Evolutionary conservation across 2,888 invertebrate species (phyloP).

Genomic region (Drosophila subquinaria): DNA sequence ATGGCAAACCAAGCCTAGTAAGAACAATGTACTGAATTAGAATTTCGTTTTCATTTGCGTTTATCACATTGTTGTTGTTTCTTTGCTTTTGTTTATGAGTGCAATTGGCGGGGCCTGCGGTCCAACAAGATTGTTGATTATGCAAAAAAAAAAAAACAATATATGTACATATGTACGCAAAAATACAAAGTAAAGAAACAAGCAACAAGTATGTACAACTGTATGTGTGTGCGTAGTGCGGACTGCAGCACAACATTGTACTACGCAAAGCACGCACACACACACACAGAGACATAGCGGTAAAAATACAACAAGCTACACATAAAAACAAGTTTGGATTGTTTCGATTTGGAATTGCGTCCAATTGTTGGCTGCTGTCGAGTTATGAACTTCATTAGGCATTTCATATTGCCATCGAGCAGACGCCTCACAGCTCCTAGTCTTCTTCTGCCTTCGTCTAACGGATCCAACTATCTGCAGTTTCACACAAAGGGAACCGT

Average conservation of each 20-base stretch:
- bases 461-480: slow-evolving; percentile 35
- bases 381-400: slow-evolving; percentile 75
- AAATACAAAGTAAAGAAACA: slow-evolving; percentile 23
- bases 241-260: slow-evolving; percentile 43
- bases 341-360: slow-evolving; percentile 21
- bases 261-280: slow-evolving; percentile 21
- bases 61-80: slow-evolving; percentile 40
- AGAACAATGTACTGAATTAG: slow-evolving; percentile 53
- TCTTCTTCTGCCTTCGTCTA: slow-evolving; percentile 11
- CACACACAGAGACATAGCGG: slow-evolving; percentile 12
- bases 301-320: slow-evolving; percentile 25
- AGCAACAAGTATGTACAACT: slow-evolving; percentile 7
- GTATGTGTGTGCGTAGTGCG: not conserved
- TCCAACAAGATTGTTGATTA: slow-evolving; percentile 60
- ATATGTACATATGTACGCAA: slow-evolving; percentile 7
- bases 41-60: slow-evolving; percentile 61
- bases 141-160: slow-evolving; percentile 49
- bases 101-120: slow-evolving; percentile 45
- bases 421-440: slow-evolving; percentile 60
- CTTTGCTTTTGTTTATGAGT: slow-evolving; percentile 43
- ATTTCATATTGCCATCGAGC: slow-evolving; percentile 66
- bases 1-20: slow-evolving; percentile 36
- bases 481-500: slow-evolving; percentile 4
- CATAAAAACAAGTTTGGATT: slow-evolving; percentile 67
- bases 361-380: slow-evolving; percentile 32